Base-by-base conservation (phyloP, 2,113 vertebrate species). In the Hypanus sabinus region DNA sequence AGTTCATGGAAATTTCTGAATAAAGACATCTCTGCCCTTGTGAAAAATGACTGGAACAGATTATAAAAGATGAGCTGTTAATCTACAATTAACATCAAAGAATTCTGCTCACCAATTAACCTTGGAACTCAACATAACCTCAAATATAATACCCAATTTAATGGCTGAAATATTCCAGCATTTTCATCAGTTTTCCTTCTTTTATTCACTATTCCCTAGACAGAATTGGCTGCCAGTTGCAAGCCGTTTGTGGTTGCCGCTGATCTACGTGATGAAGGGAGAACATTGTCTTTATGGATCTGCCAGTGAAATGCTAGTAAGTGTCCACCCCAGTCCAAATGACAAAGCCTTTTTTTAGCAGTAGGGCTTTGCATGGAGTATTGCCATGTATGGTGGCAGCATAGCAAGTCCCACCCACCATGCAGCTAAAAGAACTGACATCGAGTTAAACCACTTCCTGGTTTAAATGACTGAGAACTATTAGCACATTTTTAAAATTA, bases 21-120 rank as follows among this genome's bases (percentile, higher is more conserved):
- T 38, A 38, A 10, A 73, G 46, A 93, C 12, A 70, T 73, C 91
- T 71, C 91, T 70, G 73, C 91, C 91, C 68, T 55, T 93, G 91
- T 93, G 12, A 55, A 68, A 93, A 24, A 55, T 4, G 2, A 93
- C 12, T 33, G 91, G 3, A 55, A 38, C 10, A 71, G 46, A 46
- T 46, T 46, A 46, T 46, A 46, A 46, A 46, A 46, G 46, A 46
- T 46, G 46, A 46, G 5, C 65, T 73, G 68, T 75, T 36, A 75
- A 93, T 93, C 68, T 55, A 10, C 46, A 55, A 24, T 65, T 73
- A 24, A 93, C 36, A 55, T 0, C 73, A 36, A 27, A 73, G 38
- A 73, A 38, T 33, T 71, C 18, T 38, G 5, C 71, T 87, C 16
- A 73, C 91, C 24, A 73, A 73, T 46, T 73, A 93, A 71, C 9